Evolutionary conservation across 2,113 vertebrate genomes (phyloP).

Genomic region (Bagarius yarrelli): DNA sequence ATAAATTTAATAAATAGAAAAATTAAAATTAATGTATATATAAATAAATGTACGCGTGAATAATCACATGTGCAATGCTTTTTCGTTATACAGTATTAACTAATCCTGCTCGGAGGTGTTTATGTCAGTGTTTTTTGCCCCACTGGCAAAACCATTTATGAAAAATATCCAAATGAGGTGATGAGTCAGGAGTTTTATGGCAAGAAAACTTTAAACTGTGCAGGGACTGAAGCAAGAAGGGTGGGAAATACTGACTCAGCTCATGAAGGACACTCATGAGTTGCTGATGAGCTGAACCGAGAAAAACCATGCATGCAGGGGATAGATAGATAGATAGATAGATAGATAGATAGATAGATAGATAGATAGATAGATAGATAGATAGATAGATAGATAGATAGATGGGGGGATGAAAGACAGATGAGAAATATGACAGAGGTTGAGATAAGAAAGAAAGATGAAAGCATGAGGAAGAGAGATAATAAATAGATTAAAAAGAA

Average conservation of each 20-base stretch:
- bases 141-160: not conserved
- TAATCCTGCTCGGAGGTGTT: not conserved
- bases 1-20: not conserved
- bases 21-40: too few relatives aligned
- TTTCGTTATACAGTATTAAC: not conserved
- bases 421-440: too few relatives aligned
- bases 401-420: too few relatives aligned
- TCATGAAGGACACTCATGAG: slow-evolving; percentile 16
- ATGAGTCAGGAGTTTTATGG: slow-evolving; percentile 18
- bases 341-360: not conserved
- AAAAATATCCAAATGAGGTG: slow-evolving; percentile 24
- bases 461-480: too few relatives aligned
- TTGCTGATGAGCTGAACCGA: slow-evolving; percentile 15
- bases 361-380: too few relatives aligned
- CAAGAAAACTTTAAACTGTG: slow-evolving; percentile 7
- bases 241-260: slow-evolving; percentile 26
- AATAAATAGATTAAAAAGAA: too few relatives aligned
- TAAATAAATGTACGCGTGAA: not conserved
- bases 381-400: too few relatives aligned
- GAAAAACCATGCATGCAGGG: not conserved
- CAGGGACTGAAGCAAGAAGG: slow-evolving; percentile 2
- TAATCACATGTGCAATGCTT: not conserved
- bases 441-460: too few relatives aligned
- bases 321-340: not conserved
- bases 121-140: not conserved